Percentiles rank a stretch among this genome's conserved stretches.
Evolutionary conservation across 2,888 invertebrate species (phyloP).

Genomic region (Dusona sp.): DNA sequence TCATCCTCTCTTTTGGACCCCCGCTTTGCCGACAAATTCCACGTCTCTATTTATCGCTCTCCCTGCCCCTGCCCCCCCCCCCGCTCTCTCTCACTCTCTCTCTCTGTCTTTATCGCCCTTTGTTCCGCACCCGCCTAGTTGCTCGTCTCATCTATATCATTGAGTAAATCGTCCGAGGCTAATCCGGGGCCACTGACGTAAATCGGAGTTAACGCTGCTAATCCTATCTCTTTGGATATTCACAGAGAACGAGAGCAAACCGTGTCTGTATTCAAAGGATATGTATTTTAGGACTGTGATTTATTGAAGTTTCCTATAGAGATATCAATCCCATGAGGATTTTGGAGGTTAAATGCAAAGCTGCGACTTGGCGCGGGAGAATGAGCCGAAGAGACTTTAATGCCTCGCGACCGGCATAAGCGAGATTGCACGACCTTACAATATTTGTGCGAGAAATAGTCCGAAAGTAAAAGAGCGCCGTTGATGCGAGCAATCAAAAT

Average conservation of each 20-base stretch:
- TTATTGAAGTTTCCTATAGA: too few species aligned
- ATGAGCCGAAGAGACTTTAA: background rate
- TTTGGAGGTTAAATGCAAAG: too few species aligned
- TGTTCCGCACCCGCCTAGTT: too few species aligned
- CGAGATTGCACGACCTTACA: background rate
- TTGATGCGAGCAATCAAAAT: background rate
- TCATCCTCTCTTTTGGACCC: slow-evolving; percentile 49
- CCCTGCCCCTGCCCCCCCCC: background rate
- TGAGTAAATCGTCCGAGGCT: slow-evolving; percentile 3
- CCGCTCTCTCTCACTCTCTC: too few species aligned
- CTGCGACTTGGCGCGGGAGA: background rate
- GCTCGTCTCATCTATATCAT: background rate
- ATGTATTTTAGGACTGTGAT: too few species aligned
- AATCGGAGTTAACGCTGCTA: background rate
- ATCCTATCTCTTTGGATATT: background rate
- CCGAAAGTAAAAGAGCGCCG: background rate
- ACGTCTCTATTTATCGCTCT: slow-evolving; percentile 44
- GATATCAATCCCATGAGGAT: too few species aligned
- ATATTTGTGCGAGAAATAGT: background rate
- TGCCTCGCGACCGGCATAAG: slow-evolving; percentile 3
- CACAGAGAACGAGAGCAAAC: too few species aligned
- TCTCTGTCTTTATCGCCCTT: too few species aligned
- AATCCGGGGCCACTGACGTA: slow-evolving; percentile 16
- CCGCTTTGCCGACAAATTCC: slow-evolving; percentile 58
- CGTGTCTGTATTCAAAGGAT: too few species aligned